phyloP scores from a whole-genome alignment of 2,113 vertebrate species.

The Bungarus multicinctus region DNA sequence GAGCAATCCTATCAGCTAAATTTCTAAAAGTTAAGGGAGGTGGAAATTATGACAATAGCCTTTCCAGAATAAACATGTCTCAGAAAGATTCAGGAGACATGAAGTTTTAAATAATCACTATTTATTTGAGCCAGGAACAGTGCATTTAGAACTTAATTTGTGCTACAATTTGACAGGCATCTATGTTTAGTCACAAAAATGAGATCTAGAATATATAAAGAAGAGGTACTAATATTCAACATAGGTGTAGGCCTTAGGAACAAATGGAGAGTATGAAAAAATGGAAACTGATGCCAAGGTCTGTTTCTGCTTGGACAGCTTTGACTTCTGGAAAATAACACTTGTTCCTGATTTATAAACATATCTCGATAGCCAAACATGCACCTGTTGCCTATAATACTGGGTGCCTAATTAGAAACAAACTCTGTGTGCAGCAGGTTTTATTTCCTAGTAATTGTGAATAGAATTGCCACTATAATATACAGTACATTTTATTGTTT shows the following conservation, averaged over 20 bases:
- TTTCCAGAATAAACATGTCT: neutral
- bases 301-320: neutral
- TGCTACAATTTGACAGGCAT: neutral
- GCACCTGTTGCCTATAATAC: neutral
- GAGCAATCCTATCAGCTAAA: neutral
- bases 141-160: neutral
- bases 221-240: neutral
- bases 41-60: neutral
- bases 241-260: neutral
- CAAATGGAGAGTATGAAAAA: neutral
- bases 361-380: neutral
- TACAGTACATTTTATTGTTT: neutral
- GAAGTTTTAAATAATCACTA: neutral
- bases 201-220: neutral
- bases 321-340: neutral
- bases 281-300: neutral
- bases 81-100: neutral
- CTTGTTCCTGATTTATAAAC: neutral
- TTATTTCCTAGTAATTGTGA: neutral
- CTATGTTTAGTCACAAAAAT: neutral
- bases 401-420: neutral
- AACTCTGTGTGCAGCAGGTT: neutral
- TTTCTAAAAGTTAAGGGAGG: neutral
- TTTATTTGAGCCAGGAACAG: neutral
- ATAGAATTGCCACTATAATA: neutral